Base-by-base conservation (phyloP, 2,888 invertebrate genomes). In the Rhamphomyia laevipes region DNA sequence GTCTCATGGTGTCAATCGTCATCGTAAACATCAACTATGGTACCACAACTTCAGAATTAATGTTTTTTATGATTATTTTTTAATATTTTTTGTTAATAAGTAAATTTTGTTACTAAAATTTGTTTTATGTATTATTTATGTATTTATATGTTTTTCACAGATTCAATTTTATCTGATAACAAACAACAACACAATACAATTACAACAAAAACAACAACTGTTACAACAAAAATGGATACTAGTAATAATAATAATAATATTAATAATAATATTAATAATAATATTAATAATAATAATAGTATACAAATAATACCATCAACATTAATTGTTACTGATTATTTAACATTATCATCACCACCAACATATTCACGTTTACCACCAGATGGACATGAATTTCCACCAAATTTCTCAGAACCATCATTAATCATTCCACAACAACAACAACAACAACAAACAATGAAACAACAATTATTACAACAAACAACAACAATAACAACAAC, bases 321-420 rank as follows among this genome's bases (percentile, higher is more conserved):
- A 53, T 55, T 68, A 58, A 61, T 68, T 56, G 63, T 65, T 53
- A 67, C 65, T 59, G 69, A 70, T 53, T 69, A 69, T 50, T 58
- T 67, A 49, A 55, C 65, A 57, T 58, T 67, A n/a, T 60, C 60
- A 51, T 61, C 64, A 49, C 70, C 69, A 43, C 68, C 69, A 46
- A 68, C 70, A 46, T 71, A 68, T 55, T 71, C 71, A 49, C 69
- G 70, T 53, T 59, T 70, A 51, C 70, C 70, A 46, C 70, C 70
- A 52, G 70, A 70, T 61, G 71, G 70, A 48, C 71, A 70, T 60
- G 70, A 70, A 57, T 70, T 71, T 58, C 71, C 70, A 15, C 70
- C 68, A 45, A 71, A 70, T 52, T 70, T 70, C 54, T 66, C 66
- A 30, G 70, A 70, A 58, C 68, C 70, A 50, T 59, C 69, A 50